Conservation (phyloP, 2,797 vertebrate species). For the Sebastolobus alascanus region DNA sequence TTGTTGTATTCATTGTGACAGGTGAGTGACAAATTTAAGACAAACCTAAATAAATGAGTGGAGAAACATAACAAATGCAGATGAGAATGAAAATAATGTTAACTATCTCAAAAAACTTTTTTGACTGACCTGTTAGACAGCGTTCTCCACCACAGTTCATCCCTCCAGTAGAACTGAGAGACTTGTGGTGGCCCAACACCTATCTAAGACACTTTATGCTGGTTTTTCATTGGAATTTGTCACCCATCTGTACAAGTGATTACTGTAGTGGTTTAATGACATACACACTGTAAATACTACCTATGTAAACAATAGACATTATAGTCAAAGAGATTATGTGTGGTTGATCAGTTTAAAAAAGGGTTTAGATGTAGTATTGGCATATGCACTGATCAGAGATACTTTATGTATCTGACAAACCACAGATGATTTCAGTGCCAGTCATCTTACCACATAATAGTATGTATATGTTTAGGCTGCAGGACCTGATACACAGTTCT, state of each 20-base stretch:
- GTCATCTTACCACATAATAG: background rate
- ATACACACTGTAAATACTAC: no score
- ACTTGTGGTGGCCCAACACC: background rate
- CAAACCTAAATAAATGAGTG: rapidly evolving
- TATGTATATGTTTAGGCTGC: background rate
- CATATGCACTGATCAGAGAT: background rate
- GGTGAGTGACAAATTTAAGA: background rate
- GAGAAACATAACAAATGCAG: background rate
- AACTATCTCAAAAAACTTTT: background rate
- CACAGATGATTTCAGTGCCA: background rate
- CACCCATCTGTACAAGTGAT: background rate
- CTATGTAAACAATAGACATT: background rate
- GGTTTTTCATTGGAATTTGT: background rate
- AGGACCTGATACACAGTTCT: background rate
- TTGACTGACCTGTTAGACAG: background rate
- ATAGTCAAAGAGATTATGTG: background rate
- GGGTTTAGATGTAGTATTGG: background rate
- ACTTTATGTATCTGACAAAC: background rate
- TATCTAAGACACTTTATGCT: background rate
- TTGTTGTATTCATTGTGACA: background rate
- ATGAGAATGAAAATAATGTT: background rate
- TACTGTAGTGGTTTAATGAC: background rate
- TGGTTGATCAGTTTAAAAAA: background rate
- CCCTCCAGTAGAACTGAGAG: background rate
- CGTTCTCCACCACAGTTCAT: background rate